A percentile compares a stretch with the other conserved stretches of the same genome.
Evolutionary conservation across 2,797 vertebrate genomes (phyloP).

Genomic region (Coregonus sp.): DNA sequence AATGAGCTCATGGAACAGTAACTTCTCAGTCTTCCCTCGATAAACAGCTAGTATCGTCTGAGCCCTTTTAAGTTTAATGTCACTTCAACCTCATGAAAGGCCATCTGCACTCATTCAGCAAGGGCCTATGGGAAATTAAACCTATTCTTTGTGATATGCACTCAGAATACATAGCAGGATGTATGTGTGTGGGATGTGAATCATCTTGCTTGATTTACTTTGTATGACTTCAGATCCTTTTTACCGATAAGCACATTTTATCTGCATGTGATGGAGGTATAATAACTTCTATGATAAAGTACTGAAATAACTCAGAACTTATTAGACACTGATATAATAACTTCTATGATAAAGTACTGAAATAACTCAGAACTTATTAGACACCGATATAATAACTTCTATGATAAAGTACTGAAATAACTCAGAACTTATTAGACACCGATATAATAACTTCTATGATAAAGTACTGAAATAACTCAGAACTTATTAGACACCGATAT

Average conservation of each 20-base stretch:
- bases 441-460: no score
- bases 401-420: no score
- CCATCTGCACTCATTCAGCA: conserved; percentile 23
- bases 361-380: no score
- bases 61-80: conserved; percentile 28
- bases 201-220: conserved; percentile 16
- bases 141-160: conserved; percentile 25
- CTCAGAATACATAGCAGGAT: conserved; percentile 17
- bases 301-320: not conserved
- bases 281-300: not conserved
- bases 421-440: no score
- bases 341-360: no score
- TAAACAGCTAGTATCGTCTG: not conserved
- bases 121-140: conserved; percentile 23
- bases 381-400: no score
- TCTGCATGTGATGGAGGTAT: not conserved
- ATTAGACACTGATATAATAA: not conserved
- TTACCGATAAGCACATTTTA: not conserved
- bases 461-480: no score
- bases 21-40: not conserved
- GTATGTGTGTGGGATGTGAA: not conserved
- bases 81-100: conserved; percentile 32
- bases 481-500: no score
- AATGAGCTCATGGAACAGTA: not conserved
- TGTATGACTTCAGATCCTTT: not conserved